A percentile compares a stretch with the other conserved stretches of the same genome.
These are phyloP conservation scores for Eilema depressum DNA, from an alignment of 2,888 invertebrate species.

Conservation along the genomic window DNA sequence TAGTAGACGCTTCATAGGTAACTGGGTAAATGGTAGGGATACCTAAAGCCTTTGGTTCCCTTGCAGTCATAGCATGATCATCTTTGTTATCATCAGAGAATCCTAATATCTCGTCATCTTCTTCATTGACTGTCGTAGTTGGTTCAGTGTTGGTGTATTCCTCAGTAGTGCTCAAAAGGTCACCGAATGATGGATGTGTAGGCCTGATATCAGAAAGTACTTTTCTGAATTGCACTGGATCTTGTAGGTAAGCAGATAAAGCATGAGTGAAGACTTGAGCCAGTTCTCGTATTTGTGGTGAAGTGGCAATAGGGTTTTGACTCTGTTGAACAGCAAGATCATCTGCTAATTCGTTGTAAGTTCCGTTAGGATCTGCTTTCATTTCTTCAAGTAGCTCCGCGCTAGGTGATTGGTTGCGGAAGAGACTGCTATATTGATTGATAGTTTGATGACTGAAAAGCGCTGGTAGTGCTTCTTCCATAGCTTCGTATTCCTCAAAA, in stretches of 20 bases:
- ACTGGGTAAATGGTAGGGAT: constrained; percentile 63
- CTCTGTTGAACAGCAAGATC: constrained; percentile 89
- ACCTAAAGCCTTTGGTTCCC: constrained; percentile 80
- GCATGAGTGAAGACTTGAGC: constrained; percentile 95
- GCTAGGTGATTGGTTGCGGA: constrained; percentile 70
- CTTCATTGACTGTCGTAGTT: constrained; percentile 88
- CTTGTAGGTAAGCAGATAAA: constrained; percentile 92
- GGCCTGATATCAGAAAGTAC: constrained; percentile 92
- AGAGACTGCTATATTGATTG: constrained; percentile 87
- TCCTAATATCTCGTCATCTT: constrained; percentile 92
- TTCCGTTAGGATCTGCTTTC: constrained; percentile 76
- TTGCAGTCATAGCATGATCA: constrained; percentile 56
- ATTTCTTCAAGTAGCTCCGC: constrained; percentile 76
- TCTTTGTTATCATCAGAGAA: constrained; percentile 89
- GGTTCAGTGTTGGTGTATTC: constrained; percentile 83
- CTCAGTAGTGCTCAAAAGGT: constrained; percentile 72
- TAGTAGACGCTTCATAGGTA: constrained; percentile 63
- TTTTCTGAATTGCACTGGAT: constrained; percentile 93
- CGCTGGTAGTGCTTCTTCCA: constrained; percentile 85
- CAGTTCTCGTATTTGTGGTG: constrained; percentile 91
- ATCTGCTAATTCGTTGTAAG: constrained; percentile 78
- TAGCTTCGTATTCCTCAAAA: constrained; percentile 73
- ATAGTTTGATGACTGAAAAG: constrained; percentile 90
- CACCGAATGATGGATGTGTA: constrained; percentile 90
- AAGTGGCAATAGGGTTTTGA: constrained; percentile 87